Conservation (phyloP, 2,888 invertebrate species). For the Catotricha subobsoleta region DNA sequence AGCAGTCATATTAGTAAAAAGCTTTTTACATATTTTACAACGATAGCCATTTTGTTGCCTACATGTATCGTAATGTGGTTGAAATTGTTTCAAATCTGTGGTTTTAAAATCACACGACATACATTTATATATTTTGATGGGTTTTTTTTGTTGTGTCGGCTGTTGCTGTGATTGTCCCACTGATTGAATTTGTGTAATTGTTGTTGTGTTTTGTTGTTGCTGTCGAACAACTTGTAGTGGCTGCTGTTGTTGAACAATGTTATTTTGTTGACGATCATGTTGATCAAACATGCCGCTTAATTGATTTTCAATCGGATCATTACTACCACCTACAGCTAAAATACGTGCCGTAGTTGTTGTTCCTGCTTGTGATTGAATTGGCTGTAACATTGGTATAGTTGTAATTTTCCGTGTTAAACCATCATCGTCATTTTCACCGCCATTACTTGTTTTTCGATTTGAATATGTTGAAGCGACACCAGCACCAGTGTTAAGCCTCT, state of each 20-base stretch:
- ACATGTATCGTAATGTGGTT: slow-evolving; percentile 28
- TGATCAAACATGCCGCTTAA: slow-evolving; percentile 14
- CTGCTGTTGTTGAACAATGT: slow-evolving; percentile 14
- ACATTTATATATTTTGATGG: slow-evolving; percentile 30
- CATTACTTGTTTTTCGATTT: slow-evolving; percentile 11
- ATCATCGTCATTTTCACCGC: slow-evolving; percentile 10
- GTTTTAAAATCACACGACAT: slow-evolving; percentile 30
- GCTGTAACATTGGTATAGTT: slow-evolving; percentile 6
- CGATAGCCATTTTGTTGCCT: slow-evolving; percentile 23
- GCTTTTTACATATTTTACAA: slow-evolving; percentile 28
- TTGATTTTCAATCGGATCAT: slow-evolving; percentile 16
- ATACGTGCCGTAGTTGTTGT: neutral
- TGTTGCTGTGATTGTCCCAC: neutral
- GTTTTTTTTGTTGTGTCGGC: slow-evolving; percentile 3
- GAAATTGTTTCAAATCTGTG: slow-evolving; percentile 27
- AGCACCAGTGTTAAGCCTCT: slow-evolving; percentile 21
- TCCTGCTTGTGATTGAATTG: slow-evolving; percentile 2
- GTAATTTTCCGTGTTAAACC: slow-evolving; percentile 17
- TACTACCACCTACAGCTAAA: neutral
- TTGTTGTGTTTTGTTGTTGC: slow-evolving; percentile 12
- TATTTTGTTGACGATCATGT: slow-evolving; percentile 15
- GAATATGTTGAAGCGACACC: slow-evolving; percentile 11
- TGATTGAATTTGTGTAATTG: neutral
- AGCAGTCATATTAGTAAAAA: slow-evolving; percentile 25
- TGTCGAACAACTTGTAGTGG: slow-evolving; percentile 11